Evolutionary conservation across 2,797 vertebrate genomes (phyloP).

Genomic region (Periparus ater): DNA sequence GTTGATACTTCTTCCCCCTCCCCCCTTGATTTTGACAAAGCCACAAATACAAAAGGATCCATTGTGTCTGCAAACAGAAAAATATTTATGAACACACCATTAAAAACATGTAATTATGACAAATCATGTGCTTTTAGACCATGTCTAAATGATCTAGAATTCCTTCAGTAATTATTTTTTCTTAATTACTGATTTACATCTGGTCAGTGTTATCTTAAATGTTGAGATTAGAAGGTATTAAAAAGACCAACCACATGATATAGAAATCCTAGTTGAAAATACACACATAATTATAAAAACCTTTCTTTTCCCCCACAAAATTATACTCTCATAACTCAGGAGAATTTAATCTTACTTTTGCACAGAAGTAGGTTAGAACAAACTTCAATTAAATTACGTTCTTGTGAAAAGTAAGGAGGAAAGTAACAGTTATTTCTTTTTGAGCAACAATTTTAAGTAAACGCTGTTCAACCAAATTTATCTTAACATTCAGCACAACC

Average conservation of each 20-base stretch:
- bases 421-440: background rate
- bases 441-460: background rate
- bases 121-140: background rate
- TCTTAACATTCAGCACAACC: background rate
- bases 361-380: background rate
- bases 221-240: background rate
- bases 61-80: background rate
- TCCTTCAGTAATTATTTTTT: background rate
- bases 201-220: background rate
- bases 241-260: background rate
- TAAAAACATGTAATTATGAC: background rate
- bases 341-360: background rate
- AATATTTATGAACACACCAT: background rate
- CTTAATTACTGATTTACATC: background rate
- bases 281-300: background rate
- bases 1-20: background rate
- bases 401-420: background rate
- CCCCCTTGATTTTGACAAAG: background rate
- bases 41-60: background rate
- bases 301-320: fast-evolving
- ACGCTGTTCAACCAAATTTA: background rate
- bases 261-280: background rate
- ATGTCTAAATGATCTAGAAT: background rate
- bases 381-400: background rate
- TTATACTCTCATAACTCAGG: background rate